Percentiles rank a stretch among this genome's conserved stretches.
phyloP scores from a whole-genome alignment of 2,888 invertebrate species.

The Brenthis ino region DNA sequence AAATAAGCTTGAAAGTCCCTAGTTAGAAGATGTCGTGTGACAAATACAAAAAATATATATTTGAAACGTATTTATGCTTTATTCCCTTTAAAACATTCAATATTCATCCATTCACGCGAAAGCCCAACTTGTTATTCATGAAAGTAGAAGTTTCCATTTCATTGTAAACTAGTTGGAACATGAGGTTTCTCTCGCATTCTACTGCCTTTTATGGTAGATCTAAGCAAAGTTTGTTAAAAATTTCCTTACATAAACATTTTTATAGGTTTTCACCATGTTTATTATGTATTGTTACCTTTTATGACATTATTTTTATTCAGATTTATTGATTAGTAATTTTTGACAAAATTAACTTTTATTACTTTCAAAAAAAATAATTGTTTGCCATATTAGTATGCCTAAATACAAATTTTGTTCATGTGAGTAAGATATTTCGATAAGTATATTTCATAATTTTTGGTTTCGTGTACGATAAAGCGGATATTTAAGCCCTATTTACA shows the following conservation, averaged over 20 bases:
- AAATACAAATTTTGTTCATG: no score
- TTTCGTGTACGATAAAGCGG: no score
- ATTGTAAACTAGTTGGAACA: conserved; percentile 43
- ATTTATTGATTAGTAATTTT: no score
- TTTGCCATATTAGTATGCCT: no score
- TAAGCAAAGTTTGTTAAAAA: conserved; percentile 19
- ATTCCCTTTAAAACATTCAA: conserved; percentile 23
- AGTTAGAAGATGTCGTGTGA: not conserved
- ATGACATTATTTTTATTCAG: no score
- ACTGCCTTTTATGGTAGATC: conserved; percentile 13
- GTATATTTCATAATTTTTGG: no score
- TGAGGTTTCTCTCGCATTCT: conserved; percentile 36
- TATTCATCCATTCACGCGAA: conserved; percentile 38
- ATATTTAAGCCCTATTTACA: no score
- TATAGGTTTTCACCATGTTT: not conserved
- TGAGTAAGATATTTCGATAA: no score
- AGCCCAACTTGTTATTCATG: conserved; percentile 39
- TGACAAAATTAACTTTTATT: no score
- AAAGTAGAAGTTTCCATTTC: conserved; percentile 43
- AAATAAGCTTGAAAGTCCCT: no score
- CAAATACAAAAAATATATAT: not conserved
- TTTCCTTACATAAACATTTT: not conserved
- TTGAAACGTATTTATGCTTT: not conserved
- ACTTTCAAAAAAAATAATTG: no score
- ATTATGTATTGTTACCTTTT: not conserved